Percentiles rank a stretch among this genome's conserved stretches.
Evolutionary conservation across 2,888 invertebrate species (phyloP).

Genomic region (Gymnocheta viridis): DNA sequence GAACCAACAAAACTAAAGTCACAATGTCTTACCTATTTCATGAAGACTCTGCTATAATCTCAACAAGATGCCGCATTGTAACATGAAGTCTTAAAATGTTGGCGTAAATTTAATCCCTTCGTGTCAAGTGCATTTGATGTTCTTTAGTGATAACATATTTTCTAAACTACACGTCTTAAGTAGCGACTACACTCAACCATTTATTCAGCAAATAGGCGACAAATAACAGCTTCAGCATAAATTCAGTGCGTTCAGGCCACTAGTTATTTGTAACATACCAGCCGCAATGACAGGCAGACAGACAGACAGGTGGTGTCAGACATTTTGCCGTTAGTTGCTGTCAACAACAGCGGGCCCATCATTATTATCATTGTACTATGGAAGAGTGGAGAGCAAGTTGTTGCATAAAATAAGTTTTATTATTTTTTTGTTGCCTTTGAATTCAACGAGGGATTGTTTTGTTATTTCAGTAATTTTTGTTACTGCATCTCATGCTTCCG

Average conservation of each 20-base stretch:
- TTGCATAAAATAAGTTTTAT: slow-evolving; percentile 28
- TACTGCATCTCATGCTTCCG: slow-evolving; percentile 14
- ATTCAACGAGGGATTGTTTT: slow-evolving; percentile 4
- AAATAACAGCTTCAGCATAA: neutral
- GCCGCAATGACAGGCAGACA: neutral
- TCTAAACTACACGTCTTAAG: slow-evolving; percentile 33
- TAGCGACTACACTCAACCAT: slow-evolving; percentile 20
- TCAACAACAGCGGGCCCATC: slow-evolving; percentile 12
- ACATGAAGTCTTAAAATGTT: slow-evolving; percentile 58
- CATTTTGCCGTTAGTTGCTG: slow-evolving; percentile 15
- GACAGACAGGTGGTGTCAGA: slow-evolving; percentile 14
- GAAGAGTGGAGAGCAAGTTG: slow-evolving; percentile 29
- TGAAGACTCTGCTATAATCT: slow-evolving; percentile 24
- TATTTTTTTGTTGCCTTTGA: slow-evolving; percentile 1
- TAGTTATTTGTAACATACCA: neutral
- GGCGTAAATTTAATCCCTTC: slow-evolving; percentile 58
- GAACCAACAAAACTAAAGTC: neutral
- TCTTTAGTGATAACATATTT: slow-evolving; percentile 43
- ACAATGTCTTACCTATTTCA: neutral
- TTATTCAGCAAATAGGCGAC: slow-evolving; percentile 4
- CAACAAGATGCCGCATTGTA: slow-evolving; percentile 54
- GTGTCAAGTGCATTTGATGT: slow-evolving; percentile 69
- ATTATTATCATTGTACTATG: neutral
- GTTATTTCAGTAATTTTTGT: slow-evolving; percentile 1
- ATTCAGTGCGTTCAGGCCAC: neutral